phyloP scores from a whole-genome alignment of 2,797 vertebrate genomes.

The Zenarchopterus dispar region DNA sequence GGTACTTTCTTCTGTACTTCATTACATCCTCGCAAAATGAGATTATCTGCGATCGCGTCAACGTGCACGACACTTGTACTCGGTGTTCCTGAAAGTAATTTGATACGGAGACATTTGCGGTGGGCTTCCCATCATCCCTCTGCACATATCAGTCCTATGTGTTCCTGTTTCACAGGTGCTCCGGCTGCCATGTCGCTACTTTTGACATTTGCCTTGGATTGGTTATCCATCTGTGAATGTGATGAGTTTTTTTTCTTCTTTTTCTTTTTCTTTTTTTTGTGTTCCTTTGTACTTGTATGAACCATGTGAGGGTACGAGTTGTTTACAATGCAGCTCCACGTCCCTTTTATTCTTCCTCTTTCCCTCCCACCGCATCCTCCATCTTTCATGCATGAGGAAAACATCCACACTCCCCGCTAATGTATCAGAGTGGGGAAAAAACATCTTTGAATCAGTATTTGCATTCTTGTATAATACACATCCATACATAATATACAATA shows the following conservation, averaged over 20 bases:
- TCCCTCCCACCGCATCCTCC: slow-evolving; percentile 23
- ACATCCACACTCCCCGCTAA: slow-evolving; percentile 4
- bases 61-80: slow-evolving; percentile 21
- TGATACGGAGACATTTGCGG: slow-evolving; percentile 41
- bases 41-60: slow-evolving; percentile 1
- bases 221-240: slow-evolving; percentile 71
- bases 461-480: slow-evolving; percentile 9
- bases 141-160: slow-evolving; percentile 33
- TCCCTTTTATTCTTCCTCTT: background rate
- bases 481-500: no score
- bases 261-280: slow-evolving; percentile 42
- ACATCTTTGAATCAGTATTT: slow-evolving; percentile 8
- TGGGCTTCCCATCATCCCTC: slow-evolving; percentile 47
- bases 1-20: slow-evolving; percentile 11
- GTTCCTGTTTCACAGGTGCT: slow-evolving; percentile 58
- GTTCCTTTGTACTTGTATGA: slow-evolving; percentile 8
- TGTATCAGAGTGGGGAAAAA: background rate
- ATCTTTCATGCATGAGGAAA: slow-evolving; percentile 24
- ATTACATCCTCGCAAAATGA: slow-evolving; percentile 14
- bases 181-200: slow-evolving; percentile 48
- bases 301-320: slow-evolving; percentile 18
- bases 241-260: slow-evolving; percentile 65
- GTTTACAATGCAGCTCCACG: slow-evolving; percentile 40
- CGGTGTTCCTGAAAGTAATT: slow-evolving; percentile 37
- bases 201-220: slow-evolving; percentile 76